These are phyloP conservation scores for Pecten maximus DNA, from an alignment of 2,888 invertebrate genomes.

Conservation along the genomic window DNA sequence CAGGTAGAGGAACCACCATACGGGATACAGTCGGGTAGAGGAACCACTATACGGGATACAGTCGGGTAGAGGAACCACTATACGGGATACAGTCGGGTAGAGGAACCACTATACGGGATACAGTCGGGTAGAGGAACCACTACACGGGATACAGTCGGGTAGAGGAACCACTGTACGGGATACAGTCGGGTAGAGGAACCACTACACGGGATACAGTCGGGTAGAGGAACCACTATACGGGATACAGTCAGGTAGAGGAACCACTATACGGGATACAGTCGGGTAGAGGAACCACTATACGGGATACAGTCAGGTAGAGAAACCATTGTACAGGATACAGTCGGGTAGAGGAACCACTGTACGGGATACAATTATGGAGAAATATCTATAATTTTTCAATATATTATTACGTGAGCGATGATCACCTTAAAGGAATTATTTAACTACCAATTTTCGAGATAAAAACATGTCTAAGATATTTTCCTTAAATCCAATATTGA, in stretches of 20 bases:
- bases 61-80: not conserved
- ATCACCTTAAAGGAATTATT: too few relatives aligned
- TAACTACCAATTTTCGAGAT: too few relatives aligned
- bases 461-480: too few relatives aligned
- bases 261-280: not conserved
- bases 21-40: not conserved
- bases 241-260: not conserved
- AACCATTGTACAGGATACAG: not conserved
- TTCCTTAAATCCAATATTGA: too few relatives aligned
- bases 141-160: not conserved
- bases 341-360: not conserved
- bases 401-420: too few relatives aligned
- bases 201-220: not conserved
- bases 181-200: not conserved
- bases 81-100: not conserved
- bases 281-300: not conserved
- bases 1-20: not conserved
- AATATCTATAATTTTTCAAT: too few relatives aligned
- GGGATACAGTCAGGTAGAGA: not conserved
- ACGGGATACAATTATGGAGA: not conserved
- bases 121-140: too few relatives aligned
- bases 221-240: not conserved
- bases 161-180: not conserved
- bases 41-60: not conserved
- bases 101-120: too few relatives aligned